Evolutionary conservation across 2,888 invertebrate genomes (phyloP), one percentile per base, ranked within the genome.

Genomic region (Aethes cnicana): DNA sequence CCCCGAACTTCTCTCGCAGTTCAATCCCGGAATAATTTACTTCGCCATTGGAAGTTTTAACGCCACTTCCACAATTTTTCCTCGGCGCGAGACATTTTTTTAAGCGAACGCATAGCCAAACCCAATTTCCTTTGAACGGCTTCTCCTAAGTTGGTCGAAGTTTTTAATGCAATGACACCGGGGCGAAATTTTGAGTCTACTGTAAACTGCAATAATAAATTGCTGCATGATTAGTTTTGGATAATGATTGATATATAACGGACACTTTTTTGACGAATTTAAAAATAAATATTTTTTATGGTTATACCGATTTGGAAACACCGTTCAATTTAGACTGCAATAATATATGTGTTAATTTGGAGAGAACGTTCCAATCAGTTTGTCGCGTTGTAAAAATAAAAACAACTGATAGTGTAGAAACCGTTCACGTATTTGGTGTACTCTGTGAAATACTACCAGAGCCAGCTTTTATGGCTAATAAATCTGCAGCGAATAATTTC

Each of bases 11-110:
- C 66, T 62, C 63, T 64, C 57, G 48, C 47, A 33, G 70, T 69
- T 68, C 73, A 77, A 78, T 76, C 72, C 72, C 62, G 47, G 68
- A 69, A 76, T 76, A 76, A 77, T 76, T 74, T 77, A 66, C 68
- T n/a, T 50, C 63, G 66, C 68, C 69, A 62, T 66, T 63, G 63
- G 58, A 82, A 80, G 72, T 81, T 83, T 77, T 74, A 77, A 80
- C 73, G 74, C 69, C 63, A 66, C 63, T 72, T 62, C 37, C 66
- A 62, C 57, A 57, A 55, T 64, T 68, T 70, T 66, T 70, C 68
- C 60, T 61, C 54, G 62, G 57, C 56, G 57, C 57, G 60, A 56
- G 63, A 60, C 67, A 66, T 69, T 67, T 58, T 53, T 50, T 52
- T 21, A 16, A 32, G 16, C 25, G 6, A 46, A 46, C 26, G 44